Percentiles rank a stretch among this genome's conserved stretches.
Evolutionary conservation across 2,888 invertebrate genomes (phyloP).

Genomic region (Drymonia ruficornis): DNA sequence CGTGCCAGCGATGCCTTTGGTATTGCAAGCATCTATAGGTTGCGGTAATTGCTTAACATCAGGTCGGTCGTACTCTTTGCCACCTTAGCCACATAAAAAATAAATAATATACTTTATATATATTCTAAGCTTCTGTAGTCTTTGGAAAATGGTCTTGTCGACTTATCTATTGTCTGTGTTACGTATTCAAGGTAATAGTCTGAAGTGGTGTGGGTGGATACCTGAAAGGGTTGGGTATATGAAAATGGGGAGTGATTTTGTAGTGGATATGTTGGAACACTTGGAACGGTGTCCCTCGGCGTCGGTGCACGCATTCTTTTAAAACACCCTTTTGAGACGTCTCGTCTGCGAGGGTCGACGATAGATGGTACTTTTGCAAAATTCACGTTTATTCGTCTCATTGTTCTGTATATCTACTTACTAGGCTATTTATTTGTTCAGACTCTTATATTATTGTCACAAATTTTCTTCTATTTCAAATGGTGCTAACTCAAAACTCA

Average conservation of each 20-base stretch:
- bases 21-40: too few species aligned
- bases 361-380: slow-evolving; percentile 44
- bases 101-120: too few species aligned
- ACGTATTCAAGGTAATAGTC: slow-evolving; percentile 33
- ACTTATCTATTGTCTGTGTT: slow-evolving; percentile 7
- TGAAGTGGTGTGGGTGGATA: slow-evolving; percentile 33
- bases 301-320: slow-evolving; percentile 65
- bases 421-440: slow-evolving; percentile 10
- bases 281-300: slow-evolving; percentile 56
- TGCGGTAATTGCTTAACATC: too few species aligned
- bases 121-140: too few species aligned
- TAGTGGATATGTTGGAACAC: slow-evolving; percentile 44
- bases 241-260: slow-evolving; percentile 61
- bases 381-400: slow-evolving; percentile 25
- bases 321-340: slow-evolving; percentile 76
- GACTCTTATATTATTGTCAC: slow-evolving; percentile 5
- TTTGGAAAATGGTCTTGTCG: slow-evolving; percentile 5
- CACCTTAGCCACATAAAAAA: too few species aligned
- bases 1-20: too few species aligned
- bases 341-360: slow-evolving; percentile 58
- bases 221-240: slow-evolving; percentile 47
- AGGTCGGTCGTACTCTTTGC: too few species aligned
- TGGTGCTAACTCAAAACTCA: neutral
- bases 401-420: slow-evolving; percentile 6
- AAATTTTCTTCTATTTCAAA: neutral